Conservation (phyloP, 2,888 invertebrate species). For the Latrodectus hesperus region DNA sequence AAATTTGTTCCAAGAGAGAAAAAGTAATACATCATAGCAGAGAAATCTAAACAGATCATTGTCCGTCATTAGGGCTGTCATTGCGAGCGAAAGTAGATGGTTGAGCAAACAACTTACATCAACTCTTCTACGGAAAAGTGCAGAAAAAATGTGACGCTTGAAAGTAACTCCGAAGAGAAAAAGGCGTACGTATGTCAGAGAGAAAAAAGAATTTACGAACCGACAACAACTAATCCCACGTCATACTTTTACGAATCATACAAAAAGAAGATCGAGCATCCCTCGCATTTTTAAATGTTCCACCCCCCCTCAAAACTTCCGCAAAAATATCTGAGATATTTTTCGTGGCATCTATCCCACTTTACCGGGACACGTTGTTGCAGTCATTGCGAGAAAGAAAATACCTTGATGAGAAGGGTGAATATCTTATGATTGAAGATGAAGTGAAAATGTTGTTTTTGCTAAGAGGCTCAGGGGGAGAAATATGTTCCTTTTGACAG, state of each 20-base stretch:
- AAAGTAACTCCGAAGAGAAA: background rate
- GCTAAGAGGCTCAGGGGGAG: slow-evolving; percentile 36
- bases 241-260: slow-evolving; percentile 30
- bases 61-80: no score
- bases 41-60: no score
- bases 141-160: background rate
- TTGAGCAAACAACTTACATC: background rate
- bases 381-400: slow-evolving; percentile 16
- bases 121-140: background rate
- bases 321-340: slow-evolving; percentile 39
- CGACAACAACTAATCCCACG: slow-evolving; percentile 41
- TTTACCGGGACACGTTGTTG: slow-evolving; percentile 30
- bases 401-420: background rate
- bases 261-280: background rate
- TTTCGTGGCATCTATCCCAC: slow-evolving; percentile 33
- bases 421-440: slow-evolving; percentile 25
- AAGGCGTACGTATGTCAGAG: background rate
- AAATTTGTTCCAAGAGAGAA: no score
- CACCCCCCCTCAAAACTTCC: background rate
- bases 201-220: slow-evolving; percentile 37
- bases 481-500: slow-evolving; percentile 58
- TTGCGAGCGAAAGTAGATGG: no score
- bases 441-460: slow-evolving; percentile 60
- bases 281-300: no score
- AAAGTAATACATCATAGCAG: no score